Evolutionary conservation across 2,113 vertebrate species (phyloP).

Genomic region (Epinephelus moara): DNA sequence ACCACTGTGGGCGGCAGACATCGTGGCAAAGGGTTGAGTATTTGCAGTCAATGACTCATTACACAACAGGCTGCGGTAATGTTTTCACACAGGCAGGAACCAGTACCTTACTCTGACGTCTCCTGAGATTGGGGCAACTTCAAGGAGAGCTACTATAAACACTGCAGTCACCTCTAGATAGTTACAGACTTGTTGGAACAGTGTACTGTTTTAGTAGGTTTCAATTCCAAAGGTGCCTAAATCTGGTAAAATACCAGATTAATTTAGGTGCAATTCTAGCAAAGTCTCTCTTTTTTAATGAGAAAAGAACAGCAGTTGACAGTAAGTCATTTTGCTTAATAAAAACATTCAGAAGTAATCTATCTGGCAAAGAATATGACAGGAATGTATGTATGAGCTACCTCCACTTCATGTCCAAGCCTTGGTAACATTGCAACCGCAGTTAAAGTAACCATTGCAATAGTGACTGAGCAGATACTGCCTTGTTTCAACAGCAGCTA

Average conservation of each 20-base stretch:
- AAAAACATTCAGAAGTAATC: not conserved
- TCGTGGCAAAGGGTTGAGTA: not conserved
- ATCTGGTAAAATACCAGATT: conserved; percentile 2
- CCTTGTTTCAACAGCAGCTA: conserved; percentile 32
- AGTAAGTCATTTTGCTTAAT: not conserved
- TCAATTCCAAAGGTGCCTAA: not conserved
- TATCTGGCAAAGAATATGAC: not conserved
- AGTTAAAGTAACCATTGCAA: conserved; percentile 1
- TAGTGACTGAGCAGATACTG: not conserved
- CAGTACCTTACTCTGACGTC: not conserved
- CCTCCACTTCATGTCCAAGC: not conserved
- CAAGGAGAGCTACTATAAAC: conserved; percentile 22
- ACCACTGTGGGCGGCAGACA: too few relatives aligned
- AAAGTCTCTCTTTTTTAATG: not conserved
- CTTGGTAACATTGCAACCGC: conserved; percentile 11
- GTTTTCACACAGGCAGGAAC: not conserved
- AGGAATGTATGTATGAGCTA: not conserved
- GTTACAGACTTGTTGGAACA: not conserved
- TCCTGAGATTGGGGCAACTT: not conserved
- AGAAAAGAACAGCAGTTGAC: not conserved
- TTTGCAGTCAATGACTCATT: conserved; percentile 1
- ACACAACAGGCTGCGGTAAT: not conserved
- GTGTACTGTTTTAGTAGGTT: not conserved
- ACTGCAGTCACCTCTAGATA: conserved; percentile 4
- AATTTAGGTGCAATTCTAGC: not conserved